Evolutionary conservation across 1,140 invertebrate genomes (phyloP).

Genomic region (Trachymyrmex cornetzi): DNA sequence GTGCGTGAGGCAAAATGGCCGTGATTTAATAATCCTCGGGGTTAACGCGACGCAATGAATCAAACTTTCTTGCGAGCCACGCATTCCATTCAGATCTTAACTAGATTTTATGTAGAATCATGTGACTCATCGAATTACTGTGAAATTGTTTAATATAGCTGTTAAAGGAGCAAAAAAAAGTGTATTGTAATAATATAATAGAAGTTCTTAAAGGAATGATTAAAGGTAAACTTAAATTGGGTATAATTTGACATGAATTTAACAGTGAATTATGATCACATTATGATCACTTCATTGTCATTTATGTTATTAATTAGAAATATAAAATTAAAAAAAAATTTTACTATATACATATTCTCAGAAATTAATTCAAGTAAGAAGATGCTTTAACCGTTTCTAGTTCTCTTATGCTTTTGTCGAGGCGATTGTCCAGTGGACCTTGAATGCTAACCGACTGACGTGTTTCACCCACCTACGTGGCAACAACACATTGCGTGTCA

Average conservation of each 20-base stretch:
- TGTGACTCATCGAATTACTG: neutral
- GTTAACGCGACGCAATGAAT: constrained; percentile 41
- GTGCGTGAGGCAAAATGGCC: constrained; percentile 21
- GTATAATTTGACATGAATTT: no score
- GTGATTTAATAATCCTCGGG: constrained; percentile 54
- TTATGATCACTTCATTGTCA: no score
- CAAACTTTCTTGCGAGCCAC: constrained; percentile 31
- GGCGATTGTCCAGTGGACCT: constrained; percentile 60
- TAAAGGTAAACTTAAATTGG: no score
- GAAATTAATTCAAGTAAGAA: neutral
- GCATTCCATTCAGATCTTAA: neutral
- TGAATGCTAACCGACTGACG: constrained; percentile 64
- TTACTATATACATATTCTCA: neutral
- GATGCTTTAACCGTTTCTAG: constrained; percentile 2
- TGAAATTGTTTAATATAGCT: neutral
- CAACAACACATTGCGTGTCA: constrained; percentile 45
- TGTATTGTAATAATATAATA: neutral
- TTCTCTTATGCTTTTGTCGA: constrained; percentile 25
- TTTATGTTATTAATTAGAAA: constrained; percentile 6
- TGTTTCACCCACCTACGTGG: constrained; percentile 65
- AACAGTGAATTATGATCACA: neutral
- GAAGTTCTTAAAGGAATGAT: no score
- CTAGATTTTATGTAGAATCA: neutral
- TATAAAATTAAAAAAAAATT: neutral
- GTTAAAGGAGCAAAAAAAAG: neutral